Conservation (phyloP, 2,797 vertebrate genomes). For the Xenopus petersii region DNA sequence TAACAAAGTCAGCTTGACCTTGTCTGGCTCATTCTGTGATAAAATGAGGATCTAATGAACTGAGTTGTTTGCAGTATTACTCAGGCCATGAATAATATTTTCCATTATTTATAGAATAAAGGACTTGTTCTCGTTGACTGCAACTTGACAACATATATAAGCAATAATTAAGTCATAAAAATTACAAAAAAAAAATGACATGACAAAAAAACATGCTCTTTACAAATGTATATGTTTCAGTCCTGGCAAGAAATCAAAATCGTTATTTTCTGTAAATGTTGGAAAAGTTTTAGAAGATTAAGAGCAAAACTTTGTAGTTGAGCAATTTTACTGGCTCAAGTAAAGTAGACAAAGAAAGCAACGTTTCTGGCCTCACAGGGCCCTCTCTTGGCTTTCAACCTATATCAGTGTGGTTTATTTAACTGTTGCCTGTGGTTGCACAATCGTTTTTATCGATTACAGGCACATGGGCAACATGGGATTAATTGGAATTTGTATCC, state of each 20-base stretch:
- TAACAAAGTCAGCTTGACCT: conserved; percentile 15
- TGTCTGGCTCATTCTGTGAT: conserved; percentile 1
- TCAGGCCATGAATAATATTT: conserved; percentile 7
- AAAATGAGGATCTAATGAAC: conserved; percentile 13
- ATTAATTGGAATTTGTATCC: too few species aligned
- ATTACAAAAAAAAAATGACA: not conserved
- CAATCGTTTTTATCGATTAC: too few species aligned
- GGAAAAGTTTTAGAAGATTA: not conserved
- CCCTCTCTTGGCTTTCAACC: too few species aligned
- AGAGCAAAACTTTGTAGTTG: too few species aligned
- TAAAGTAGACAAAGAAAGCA: too few species aligned
- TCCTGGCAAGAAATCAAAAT: not conserved
- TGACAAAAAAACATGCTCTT: not conserved
- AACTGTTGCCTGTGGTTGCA: too few species aligned
- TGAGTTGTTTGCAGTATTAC: conserved; percentile 2
- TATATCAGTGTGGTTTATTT: too few species aligned
- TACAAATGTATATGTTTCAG: not conserved
- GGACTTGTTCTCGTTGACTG: not conserved
- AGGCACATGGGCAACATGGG: too few species aligned
- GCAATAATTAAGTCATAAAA: not conserved
- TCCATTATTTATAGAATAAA: conserved; percentile 2
- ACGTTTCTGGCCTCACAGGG: too few species aligned
- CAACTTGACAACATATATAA: not conserved
- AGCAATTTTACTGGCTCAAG: too few species aligned
- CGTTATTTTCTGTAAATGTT: too few species aligned